Evolutionary conservation across 1,140 invertebrate genomes (phyloP).

Genomic region (Rhopalosiphum padi): DNA sequence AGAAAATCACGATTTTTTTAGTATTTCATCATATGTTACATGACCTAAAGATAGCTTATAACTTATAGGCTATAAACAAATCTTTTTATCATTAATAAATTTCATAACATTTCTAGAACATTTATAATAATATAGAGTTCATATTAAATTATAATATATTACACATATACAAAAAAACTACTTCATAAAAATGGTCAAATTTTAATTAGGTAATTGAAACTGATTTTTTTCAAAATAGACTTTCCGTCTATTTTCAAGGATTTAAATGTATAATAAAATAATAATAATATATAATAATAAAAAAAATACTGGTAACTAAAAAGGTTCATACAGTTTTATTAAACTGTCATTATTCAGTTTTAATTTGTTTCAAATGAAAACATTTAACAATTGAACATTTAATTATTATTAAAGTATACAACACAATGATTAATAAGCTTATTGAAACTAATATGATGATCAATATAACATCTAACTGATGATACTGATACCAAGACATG

Average conservation of each 20-base stretch:
- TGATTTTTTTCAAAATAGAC: background rate
- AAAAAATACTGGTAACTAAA: background rate
- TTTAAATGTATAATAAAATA: background rate
- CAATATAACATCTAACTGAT: background rate
- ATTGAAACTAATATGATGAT: background rate
- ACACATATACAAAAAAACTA: background rate
- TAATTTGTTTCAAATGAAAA: slow-evolving; percentile 4
- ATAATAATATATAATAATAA: background rate
- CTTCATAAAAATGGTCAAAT: background rate
- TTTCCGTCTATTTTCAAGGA: background rate
- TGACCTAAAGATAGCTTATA: background rate
- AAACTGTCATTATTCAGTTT: background rate
- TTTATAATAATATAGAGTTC: background rate
- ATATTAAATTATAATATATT: background rate
- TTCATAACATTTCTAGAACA: background rate
- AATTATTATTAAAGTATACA: background rate
- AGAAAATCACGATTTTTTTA: background rate
- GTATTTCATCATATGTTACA: background rate
- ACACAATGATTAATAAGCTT: background rate
- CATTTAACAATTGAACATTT: background rate
- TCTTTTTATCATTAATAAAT: background rate
- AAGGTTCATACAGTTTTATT: background rate
- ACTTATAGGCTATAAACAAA: background rate
- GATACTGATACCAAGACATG: slow-evolving; percentile 69
- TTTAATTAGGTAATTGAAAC: background rate